Evolutionary conservation across 1,140 invertebrate species (phyloP), one percentile per base, ranked within the genome.

Genomic region (Watersipora subatra): DNA sequence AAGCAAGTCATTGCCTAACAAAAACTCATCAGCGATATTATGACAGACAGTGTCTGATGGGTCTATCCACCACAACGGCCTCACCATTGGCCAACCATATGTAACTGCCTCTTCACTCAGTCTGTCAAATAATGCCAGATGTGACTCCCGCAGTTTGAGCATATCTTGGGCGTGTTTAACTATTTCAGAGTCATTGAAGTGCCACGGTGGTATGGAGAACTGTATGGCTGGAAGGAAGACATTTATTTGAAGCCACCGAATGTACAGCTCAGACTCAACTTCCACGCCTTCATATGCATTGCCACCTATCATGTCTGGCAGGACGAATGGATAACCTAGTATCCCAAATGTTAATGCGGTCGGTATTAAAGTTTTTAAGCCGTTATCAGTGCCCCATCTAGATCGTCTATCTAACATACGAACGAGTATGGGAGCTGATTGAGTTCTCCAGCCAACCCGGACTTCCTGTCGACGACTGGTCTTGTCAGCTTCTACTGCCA

Each of bases 291-390:
- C 25, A 80, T 83, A 74, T 0, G 86, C 88, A 75, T 93, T 93
- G 1, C 93, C 92, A 1, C 92, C 92, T 69, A 97, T 87, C 88
- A 94, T 92, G 73, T 94, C 92, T 0, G 91, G 90, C 1, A 95
- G 77, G 2, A 93, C 87, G 70, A 89, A 87, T 0, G 87, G 84
- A 77, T 94, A 94, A 2, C 92, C 92, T 69, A 88, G 85, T 55
- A 93, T 75, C 70, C 90, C 91, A 66, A 93, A 89, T n/a, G 88
- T 86, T 1, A 93, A 77, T 0, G 89, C 76, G 1, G 89, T 88
- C 0, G 91, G 89, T 46, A 95, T 86, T 3, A 95, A 72, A 0
- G 90, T 89, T 72, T 87, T 85, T n/a, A 96, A 79, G 0, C 92
- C 92, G 76, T 92, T 91, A 67, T 88, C 84, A 68, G 85, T 82